A percentile compares a stretch with the other conserved stretches of the same genome.
phyloP scores from a whole-genome alignment of 2,113 vertebrate genomes.

The human (Homo sapiens) region DNA sequence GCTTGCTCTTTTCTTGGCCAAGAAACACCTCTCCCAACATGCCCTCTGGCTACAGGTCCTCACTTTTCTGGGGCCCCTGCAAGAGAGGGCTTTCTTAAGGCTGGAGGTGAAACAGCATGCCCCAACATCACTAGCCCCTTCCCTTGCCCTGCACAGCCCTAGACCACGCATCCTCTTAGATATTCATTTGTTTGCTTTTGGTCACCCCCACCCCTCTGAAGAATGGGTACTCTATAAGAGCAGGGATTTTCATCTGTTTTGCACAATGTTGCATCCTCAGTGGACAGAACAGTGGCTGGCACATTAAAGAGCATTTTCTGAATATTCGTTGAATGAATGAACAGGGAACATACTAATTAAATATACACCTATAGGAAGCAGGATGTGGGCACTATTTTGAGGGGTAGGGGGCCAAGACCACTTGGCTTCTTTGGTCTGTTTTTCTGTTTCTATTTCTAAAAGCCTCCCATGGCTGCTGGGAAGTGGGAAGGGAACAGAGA shows the following conservation, averaged over 20 bases:
- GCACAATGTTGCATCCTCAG: not conserved
- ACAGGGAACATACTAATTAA: not conserved
- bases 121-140: not conserved
- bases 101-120: not conserved
- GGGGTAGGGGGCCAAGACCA: not conserved
- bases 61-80: not conserved
- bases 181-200: not conserved
- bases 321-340: not conserved
- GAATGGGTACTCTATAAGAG: not conserved
- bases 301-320: not conserved
- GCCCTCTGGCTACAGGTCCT: not conserved
- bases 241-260: not conserved
- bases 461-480: not conserved
- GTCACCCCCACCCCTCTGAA: too few relatives aligned
- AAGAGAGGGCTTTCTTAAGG: not conserved
- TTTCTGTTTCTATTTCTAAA: not conserved
- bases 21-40: not conserved
- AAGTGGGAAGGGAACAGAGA: not conserved
- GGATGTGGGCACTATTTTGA: not conserved
- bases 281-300: too few relatives aligned
- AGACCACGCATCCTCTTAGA: not conserved
- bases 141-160: too few relatives aligned
- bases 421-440: too few relatives aligned
- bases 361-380: not conserved
- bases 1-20: not conserved